Base-by-base conservation (phyloP, 2,888 invertebrate genomes). In the Parochlus steinenii region DNA sequence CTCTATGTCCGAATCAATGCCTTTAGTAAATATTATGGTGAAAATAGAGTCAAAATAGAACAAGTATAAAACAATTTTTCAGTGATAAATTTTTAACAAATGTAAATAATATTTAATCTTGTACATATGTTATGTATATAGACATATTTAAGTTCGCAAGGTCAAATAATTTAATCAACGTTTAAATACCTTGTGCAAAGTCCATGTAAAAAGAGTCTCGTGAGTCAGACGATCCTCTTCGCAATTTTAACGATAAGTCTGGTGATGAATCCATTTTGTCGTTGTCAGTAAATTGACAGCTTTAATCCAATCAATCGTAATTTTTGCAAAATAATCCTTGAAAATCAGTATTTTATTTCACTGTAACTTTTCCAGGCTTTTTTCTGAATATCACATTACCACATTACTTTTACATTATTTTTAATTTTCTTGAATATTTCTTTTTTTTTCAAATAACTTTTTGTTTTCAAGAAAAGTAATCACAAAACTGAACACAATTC, bases 141-240 rank as follows among this genome's bases (percentile, higher is more conserved):
- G n/a, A n/a, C n/a, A n/a, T n/a, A n/a, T n/a, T n/a, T n/a, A n/a
- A n/a, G n/a, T n/a, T n/a, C n/a, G n/a, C n/a, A n/a, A n/a, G n/a
- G n/a, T n/a, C n/a, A n/a, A n/a, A n/a, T n/a, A n/a, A n/a, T n/a
- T n/a, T n/a, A n/a, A n/a, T n/a, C n/a, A n/a, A n/a, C n/a, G n/a
- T n/a, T n/a, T n/a, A n/a, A n/a, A n/a, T n/a, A 40, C 85, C 85
- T 63, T 80, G 81, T 48, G 82, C 85, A 54, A 85, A 82, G 61
- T 85, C 83, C 83, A 85, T 82, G 52, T 85, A 85, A 56, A 83
- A 85, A 37, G 82, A 83, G 57, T 85, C 85, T 43, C 83, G 67
- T 22, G 85, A 85, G 59, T 83, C 85, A 54, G 81, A 82, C 23
- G 82, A 83, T 33, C 83, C 82, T 39, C 83, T 72, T 46, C 85